Evolutionary conservation across 2,888 invertebrate species (phyloP).

Genomic region (Rhagonycha lutea): DNA sequence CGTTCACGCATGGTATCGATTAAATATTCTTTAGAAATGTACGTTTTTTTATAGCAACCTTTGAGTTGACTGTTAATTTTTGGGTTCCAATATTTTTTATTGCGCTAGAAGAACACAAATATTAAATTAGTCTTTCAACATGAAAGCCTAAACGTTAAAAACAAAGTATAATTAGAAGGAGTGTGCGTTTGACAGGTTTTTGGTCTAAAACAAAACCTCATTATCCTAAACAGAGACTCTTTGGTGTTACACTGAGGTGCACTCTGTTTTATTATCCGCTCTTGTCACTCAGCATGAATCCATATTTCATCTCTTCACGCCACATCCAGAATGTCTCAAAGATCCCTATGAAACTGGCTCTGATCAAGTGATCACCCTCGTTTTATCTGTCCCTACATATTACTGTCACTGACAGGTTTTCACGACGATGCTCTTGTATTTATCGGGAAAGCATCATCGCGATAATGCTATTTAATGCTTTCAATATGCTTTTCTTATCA

Average conservation of each 20-base stretch:
- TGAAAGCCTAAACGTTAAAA: background rate
- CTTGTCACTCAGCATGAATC: constrained; percentile 42
- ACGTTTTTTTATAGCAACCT: background rate
- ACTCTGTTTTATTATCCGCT: constrained; percentile 42
- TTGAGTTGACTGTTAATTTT: background rate
- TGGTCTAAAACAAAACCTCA: constrained; percentile 41
- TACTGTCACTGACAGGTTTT: constrained; percentile 28
- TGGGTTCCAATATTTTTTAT: background rate
- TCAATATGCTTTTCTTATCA: background rate
- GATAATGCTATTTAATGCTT: constrained; percentile 21
- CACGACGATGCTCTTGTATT: constrained; percentile 13
- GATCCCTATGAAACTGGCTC: constrained; percentile 29
- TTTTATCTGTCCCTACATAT: constrained; percentile 29
- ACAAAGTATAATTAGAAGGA: constrained; percentile 12
- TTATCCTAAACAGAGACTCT: constrained; percentile 34
- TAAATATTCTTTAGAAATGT: background rate
- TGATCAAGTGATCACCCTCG: constrained; percentile 20
- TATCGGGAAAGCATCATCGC: constrained; percentile 18
- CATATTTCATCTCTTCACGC: constrained; percentile 43
- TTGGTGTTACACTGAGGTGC: constrained; percentile 38
- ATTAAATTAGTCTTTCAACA: background rate
- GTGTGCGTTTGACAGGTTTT: constrained; percentile 39
- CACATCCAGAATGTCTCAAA: constrained; percentile 36
- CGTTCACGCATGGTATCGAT: constrained; percentile 10
- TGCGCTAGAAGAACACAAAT: background rate